Conservation (phyloP, 2,888 invertebrate species). For the Venustoraphidia nigricollis region DNA sequence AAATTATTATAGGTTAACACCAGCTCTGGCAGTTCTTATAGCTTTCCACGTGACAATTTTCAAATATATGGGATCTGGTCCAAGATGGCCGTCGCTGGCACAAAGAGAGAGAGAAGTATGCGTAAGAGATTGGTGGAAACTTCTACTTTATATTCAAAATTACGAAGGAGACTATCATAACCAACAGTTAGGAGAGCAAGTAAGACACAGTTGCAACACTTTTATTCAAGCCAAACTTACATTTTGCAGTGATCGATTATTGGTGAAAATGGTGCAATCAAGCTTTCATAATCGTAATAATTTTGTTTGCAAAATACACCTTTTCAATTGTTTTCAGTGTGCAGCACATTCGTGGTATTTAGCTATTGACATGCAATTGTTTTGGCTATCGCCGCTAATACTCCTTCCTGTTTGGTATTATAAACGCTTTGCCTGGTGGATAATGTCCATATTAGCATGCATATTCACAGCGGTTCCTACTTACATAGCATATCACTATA, state of each 20-base stretch:
- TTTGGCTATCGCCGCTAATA: conserved; percentile 21
- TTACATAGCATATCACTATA: too few species aligned
- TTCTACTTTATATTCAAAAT: conserved; percentile 27
- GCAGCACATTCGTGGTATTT: conserved; percentile 25
- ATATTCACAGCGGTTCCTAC: too few species aligned
- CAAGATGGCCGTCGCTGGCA: conserved; percentile 25
- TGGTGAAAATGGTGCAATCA: too few species aligned
- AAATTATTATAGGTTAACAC: conserved; percentile 24
- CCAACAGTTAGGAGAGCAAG: conserved; percentile 4
- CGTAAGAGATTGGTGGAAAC: conserved; percentile 26
- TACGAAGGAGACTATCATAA: conserved; percentile 11
- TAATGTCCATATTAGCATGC: too few species aligned
- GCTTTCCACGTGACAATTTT: conserved; percentile 28
- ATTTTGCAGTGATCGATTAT: too few species aligned
- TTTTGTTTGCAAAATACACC: too few species aligned
- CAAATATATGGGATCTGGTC: conserved; percentile 31
- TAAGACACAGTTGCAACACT: too few species aligned
- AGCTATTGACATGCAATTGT: conserved; percentile 26
- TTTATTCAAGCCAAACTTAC: too few species aligned
- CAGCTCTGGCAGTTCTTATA: conserved; percentile 27
- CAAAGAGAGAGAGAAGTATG: conserved; percentile 17
- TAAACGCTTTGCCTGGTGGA: too few species aligned
- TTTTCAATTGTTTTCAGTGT: conserved; percentile 2
- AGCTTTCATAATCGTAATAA: too few species aligned
- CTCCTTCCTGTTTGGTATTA: conserved; percentile 18